A percentile compares a stretch with the other conserved stretches of the same genome.
phyloP scores from a whole-genome alignment of 2,797 vertebrate genomes.

The Enteromius afrohamiltoni region DNA sequence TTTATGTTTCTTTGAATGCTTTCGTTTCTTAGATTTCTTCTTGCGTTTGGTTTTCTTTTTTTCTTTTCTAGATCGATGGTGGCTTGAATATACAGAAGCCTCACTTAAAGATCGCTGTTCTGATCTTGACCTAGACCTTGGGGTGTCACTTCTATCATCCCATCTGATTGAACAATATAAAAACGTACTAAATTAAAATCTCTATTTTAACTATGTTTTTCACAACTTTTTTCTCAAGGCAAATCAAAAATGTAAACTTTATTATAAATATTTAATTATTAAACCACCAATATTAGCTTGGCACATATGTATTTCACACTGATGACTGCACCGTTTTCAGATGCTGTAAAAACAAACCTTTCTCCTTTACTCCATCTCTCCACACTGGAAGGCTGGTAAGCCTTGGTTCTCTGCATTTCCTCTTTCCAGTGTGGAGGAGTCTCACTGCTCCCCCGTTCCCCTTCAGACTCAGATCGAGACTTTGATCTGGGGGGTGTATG shows the following conservation, averaged over 20 bases:
- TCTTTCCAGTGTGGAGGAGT: slow-evolving; percentile 99
- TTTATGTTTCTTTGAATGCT: slow-evolving; percentile 86
- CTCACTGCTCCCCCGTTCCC: slow-evolving; percentile 88
- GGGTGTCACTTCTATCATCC: slow-evolving; percentile 87
- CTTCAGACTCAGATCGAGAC: slow-evolving; percentile 88
- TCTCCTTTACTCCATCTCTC: slow-evolving; percentile 98
- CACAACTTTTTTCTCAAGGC: neutral
- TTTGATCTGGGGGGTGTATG: slow-evolving; percentile 93
- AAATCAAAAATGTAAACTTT: neutral
- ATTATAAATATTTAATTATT: neutral
- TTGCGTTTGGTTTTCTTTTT: slow-evolving; percentile 92
- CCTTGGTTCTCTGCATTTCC: slow-evolving; percentile 91
- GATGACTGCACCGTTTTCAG: neutral
- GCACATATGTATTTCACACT: neutral
- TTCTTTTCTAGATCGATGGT: slow-evolving; percentile 81
- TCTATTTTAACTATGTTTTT: neutral
- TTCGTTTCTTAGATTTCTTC: slow-evolving; percentile 92
- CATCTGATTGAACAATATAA: slow-evolving; percentile 85
- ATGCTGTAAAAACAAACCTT: slow-evolving; percentile 78
- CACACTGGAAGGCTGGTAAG: slow-evolving; percentile 84
- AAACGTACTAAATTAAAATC: slow-evolving; percentile 57
- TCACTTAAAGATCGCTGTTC: slow-evolving; percentile 81
- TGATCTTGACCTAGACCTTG: slow-evolving; percentile 87
- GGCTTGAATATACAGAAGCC: slow-evolving; percentile 80
- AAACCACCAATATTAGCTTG: neutral